Evolutionary conservation across 1,140 invertebrate species (phyloP), one percentile per base, ranked within the genome.

Genomic region (Aphidius ervi): DNA sequence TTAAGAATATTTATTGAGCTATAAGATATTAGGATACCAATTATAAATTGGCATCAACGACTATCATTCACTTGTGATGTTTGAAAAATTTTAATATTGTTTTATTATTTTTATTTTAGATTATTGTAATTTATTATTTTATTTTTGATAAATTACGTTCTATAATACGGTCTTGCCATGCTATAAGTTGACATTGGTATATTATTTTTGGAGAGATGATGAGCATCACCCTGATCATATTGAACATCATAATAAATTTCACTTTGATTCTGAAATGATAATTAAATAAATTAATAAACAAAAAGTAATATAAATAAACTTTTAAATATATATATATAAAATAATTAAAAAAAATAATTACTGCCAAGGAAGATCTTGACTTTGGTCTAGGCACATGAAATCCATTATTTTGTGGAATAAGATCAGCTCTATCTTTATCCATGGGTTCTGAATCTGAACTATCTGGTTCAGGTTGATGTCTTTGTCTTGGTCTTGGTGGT

Each of bases 191-290:
- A 88, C 80, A 89, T 82, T 47, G 87, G 87, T 65, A 89, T 87
- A 56, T 86, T 81, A 67, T 84, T 80, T 70, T 83, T 77, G 64
- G 82, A 75, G 65, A 82, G 70, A 76, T 83, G 81, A 70, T 84
- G 80, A 70, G 83, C 79, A 66, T 83, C 82, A 58, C 84, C 85
- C 67, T 87, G 85, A 69, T 92, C 90, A 67, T 92, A 93, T 63
- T 93, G 90, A 20, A 92, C 90, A 70, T 93, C 91, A 68, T 92
- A 92, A 74, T 93, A 93, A 65, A 93, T 93, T 52, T 89, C 89
- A 67, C 88, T 92, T 82, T 92, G 90, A 76, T 91, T 92, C 90
- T 84, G 68, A 53, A 76, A 77, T 16, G 16, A 16, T 61, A 66
- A 16, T 63, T 42, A 49, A 56, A 47, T 4, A 16, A 42, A 54